phyloP scores from a whole-genome alignment of 2,888 invertebrate genomes.

The Endotricha flammealis region DNA sequence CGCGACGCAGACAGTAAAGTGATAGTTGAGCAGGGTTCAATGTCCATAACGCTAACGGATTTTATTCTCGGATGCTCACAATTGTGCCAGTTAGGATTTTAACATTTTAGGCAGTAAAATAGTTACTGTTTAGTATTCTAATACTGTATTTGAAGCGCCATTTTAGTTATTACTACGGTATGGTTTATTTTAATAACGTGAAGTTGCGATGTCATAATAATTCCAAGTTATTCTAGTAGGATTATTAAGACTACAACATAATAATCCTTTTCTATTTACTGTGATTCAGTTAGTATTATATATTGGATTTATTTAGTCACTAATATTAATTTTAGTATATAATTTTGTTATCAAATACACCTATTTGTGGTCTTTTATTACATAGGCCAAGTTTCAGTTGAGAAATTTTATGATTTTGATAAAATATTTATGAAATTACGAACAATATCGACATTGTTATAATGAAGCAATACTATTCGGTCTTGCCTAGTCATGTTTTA shows the following conservation, averaged over 20 bases:
- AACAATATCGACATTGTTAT: neutral
- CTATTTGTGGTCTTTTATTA: conserved; percentile 6
- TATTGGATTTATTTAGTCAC: conserved; percentile 42
- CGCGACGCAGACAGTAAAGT: conserved; percentile 38
- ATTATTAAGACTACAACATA: conserved; percentile 27
- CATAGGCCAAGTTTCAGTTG: conserved; percentile 2
- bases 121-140: conserved; percentile 53
- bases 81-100: conserved; percentile 69
- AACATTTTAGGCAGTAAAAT: conserved; percentile 53
- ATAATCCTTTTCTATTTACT: conserved; percentile 56
- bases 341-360: conserved; percentile 6
- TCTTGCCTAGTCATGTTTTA: conserved; percentile 69
- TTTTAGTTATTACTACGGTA: conserved; percentile 31
- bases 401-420: conserved; percentile 3
- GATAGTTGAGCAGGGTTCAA: conserved; percentile 68
- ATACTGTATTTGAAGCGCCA: conserved; percentile 41
- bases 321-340: conserved; percentile 24
- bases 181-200: conserved; percentile 26
- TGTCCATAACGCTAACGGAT: conserved; percentile 47
- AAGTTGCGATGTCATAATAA: conserved; percentile 43
- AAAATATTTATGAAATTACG: neutral
- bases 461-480: conserved; percentile 24
- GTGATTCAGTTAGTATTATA: conserved; percentile 67
- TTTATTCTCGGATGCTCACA: conserved; percentile 66
- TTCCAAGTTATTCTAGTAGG: conserved; percentile 40